A percentile compares a stretch with the other conserved stretches of the same genome.
These are phyloP conservation scores for Lathronympha strigana DNA, from an alignment of 2,888 invertebrate species.

Conservation along the genomic window DNA sequence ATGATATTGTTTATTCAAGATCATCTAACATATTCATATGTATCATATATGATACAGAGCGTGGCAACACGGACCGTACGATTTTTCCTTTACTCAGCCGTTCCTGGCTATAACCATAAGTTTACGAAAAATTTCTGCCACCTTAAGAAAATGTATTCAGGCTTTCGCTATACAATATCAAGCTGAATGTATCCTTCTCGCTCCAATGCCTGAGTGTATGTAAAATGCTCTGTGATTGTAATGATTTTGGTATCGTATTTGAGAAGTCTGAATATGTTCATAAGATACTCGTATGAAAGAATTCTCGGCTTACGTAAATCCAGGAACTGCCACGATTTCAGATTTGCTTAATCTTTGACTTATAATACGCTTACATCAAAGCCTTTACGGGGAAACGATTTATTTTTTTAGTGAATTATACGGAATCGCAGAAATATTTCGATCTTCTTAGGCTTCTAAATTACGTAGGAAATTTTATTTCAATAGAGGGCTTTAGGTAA, in stretches of 20 bases:
- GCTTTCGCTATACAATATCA: neutral
- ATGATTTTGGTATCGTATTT: neutral
- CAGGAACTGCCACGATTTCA: constrained; percentile 31
- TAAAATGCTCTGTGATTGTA: neutral
- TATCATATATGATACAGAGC: neutral
- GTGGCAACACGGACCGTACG: neutral
- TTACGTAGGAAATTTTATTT: constrained; percentile 10
- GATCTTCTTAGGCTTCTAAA: neutral
- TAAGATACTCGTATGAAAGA: constrained; percentile 36
- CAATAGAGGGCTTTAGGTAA: too few relatives aligned
- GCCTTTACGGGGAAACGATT: constrained; percentile 1
- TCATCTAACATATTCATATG: neutral
- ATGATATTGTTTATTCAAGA: constrained; percentile 13
- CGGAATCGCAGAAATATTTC: neutral
- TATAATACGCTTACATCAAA: constrained; percentile 32
- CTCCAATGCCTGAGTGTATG: neutral
- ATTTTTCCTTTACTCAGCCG: constrained; percentile 27
- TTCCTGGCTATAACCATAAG: constrained; percentile 29
- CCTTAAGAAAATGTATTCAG: neutral
- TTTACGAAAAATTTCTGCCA: constrained; percentile 27
- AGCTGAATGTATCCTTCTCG: neutral
- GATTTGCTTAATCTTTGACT: constrained; percentile 39
- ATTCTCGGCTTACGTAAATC: constrained; percentile 28
- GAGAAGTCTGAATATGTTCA: neutral
- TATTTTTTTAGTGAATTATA: constrained; percentile 14